A percentile compares a stretch with the other conserved stretches of the same genome.
These are phyloP conservation scores for Caenorhabditis afra DNA, from an alignment of 2,888 invertebrate species.

Conservation along the genomic window DNA sequence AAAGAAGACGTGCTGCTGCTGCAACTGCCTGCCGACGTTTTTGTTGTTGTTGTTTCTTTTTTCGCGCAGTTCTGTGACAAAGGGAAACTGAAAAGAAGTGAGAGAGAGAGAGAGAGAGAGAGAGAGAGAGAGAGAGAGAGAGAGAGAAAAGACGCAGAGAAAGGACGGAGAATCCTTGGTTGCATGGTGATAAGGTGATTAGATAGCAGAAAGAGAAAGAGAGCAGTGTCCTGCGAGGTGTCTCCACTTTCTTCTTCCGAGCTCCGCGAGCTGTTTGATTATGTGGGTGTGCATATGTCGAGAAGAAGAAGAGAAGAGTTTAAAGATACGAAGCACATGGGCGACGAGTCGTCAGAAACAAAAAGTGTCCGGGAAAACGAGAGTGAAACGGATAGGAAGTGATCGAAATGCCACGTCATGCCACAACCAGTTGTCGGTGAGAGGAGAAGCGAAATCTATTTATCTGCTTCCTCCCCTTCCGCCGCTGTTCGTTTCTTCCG, in stretches of 20 bases:
- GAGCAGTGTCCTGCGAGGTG: too few species aligned
- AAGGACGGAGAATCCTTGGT: neutral
- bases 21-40: too few species aligned
- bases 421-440: neutral
- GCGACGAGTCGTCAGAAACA: neutral
- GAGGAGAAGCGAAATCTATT: too few species aligned
- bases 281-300: conserved; percentile 56
- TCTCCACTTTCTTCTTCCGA: too few species aligned
- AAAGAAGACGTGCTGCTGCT: too few species aligned
- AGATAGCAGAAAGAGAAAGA: neutral
- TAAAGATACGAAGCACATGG: conserved; percentile 57
- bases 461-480: too few species aligned
- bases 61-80: neutral
- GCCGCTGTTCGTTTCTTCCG: too few species aligned
- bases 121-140: conserved; percentile 1
- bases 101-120: too few species aligned
- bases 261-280: conserved; percentile 29
- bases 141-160: too few species aligned
- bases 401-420: neutral
- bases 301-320: conserved; percentile 35
- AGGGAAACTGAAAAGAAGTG: too few species aligned
- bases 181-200: neutral
- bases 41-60: conserved; percentile 12
- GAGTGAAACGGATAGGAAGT: neutral
- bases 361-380: neutral